Evolutionary conservation across 2,888 invertebrate species (phyloP).

Genomic region (Steinernema carpocapsae): DNA sequence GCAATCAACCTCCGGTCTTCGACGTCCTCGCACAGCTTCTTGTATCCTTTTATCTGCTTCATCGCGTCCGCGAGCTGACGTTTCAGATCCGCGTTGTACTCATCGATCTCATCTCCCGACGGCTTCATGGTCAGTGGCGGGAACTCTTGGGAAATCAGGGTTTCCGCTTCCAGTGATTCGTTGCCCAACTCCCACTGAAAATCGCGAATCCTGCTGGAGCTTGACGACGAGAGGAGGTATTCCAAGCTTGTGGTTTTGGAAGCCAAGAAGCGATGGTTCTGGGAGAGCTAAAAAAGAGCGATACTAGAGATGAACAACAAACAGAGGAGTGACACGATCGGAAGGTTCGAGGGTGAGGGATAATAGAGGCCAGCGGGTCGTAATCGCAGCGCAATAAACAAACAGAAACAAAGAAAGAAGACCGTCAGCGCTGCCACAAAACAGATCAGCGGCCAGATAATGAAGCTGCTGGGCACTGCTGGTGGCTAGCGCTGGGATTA

Average conservation of each 20-base stretch:
- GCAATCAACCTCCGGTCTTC: constrained; percentile 45
- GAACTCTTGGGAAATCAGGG: constrained; percentile 41
- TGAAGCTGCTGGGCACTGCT: too few species aligned
- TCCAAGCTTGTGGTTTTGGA: constrained; percentile 5
- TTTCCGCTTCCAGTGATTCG: constrained; percentile 52
- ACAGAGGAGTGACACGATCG: not conserved
- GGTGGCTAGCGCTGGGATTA: too few species aligned
- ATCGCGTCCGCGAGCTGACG: constrained; percentile 45
- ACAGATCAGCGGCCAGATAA: not conserved
- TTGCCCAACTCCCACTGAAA: constrained; percentile 52
- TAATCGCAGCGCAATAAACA: constrained; percentile 29
- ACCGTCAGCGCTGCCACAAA: constrained; percentile 7
- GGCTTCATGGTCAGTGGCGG: constrained; percentile 27
- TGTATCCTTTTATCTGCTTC: constrained; percentile 50
- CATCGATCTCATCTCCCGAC: constrained; percentile 37
- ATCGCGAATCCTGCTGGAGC: constrained; percentile 30
- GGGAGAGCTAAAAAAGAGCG: constrained; percentile 1
- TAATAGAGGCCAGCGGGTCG: not conserved
- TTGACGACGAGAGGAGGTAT: constrained; percentile 1
- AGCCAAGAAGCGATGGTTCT: constrained; percentile 22
- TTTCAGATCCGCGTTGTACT: constrained; percentile 43
- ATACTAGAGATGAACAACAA: not conserved
- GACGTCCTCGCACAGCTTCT: constrained; percentile 50
- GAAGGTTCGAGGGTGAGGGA: not conserved
- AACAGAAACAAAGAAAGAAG: constrained; percentile 21